These are phyloP conservation scores for Drosophila sp. DNA, from an alignment of 1,140 invertebrate species.

Conservation along the genomic window DNA sequence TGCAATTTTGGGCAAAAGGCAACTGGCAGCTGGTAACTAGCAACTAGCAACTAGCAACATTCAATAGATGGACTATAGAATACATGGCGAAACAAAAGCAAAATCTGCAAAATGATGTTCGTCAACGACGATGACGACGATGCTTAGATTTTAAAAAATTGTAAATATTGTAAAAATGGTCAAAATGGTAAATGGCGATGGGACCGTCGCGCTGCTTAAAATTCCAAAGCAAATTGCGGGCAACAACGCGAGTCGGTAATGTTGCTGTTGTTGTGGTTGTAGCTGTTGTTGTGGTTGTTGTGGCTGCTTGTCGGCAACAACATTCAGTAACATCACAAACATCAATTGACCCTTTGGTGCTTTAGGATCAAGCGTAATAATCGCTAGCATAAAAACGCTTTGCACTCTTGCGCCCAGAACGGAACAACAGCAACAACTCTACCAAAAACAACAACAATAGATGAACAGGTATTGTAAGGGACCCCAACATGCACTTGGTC, in stretches of 20 bases:
- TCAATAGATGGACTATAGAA: conserved; percentile 28
- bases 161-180: conserved; percentile 45
- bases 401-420: conserved; percentile 74
- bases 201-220: conserved; percentile 74
- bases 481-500: conserved; percentile 23
- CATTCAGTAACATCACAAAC: conserved; percentile 81
- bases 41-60: conserved; percentile 18
- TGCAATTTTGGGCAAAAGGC: conserved; percentile 72
- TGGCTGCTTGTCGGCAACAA: conserved; percentile 50
- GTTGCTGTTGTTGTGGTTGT: conserved; percentile 48
- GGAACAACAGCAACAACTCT: conserved; percentile 1
- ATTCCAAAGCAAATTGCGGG: conserved; percentile 83
- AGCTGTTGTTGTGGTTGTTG: conserved; percentile 37
- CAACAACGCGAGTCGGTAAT: conserved; percentile 47
- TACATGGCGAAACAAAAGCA: conserved; percentile 48
- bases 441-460: background rate
- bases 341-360: conserved; percentile 84
- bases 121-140: conserved; percentile 29
- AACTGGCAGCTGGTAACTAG: conserved; percentile 13
- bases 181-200: conserved; percentile 57
- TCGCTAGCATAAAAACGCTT: conserved; percentile 83
- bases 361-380: conserved; percentile 84
- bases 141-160: conserved; percentile 31
- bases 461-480: conserved; percentile 26
- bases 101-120: conserved; percentile 60